Conservation (phyloP, 1,140 invertebrate species). For the Hylyphantes graminicola region DNA sequence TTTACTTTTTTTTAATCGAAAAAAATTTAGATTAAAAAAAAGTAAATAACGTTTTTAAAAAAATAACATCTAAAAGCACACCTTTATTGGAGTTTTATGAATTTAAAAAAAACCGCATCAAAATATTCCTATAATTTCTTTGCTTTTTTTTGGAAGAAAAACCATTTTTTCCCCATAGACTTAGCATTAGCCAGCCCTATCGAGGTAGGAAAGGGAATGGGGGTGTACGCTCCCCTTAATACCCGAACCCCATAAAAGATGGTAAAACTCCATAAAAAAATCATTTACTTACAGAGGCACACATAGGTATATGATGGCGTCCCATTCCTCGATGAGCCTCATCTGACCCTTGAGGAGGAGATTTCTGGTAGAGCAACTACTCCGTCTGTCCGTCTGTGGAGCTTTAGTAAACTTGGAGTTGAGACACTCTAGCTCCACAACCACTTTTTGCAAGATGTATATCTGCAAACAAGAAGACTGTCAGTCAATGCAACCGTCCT, state of each 20-base stretch:
- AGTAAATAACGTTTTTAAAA: neutral
- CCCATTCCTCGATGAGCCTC: slow-evolving; percentile 98
- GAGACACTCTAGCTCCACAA: slow-evolving; percentile 78
- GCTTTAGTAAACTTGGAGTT: slow-evolving; percentile 22
- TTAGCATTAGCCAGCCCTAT: no score
- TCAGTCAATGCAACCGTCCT: no score
- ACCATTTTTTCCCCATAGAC: no score
- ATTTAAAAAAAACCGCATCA: neutral
- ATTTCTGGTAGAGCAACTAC: slow-evolving; percentile 61
- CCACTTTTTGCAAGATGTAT: slow-evolving; percentile 77
- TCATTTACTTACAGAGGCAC: slow-evolving; percentile 79
- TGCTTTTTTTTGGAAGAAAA: no score
- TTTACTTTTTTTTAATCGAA: no score
- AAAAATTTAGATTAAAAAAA: no score
- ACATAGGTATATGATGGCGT: slow-evolving; percentile 94
- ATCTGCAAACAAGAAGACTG: slow-evolving; percentile 69
- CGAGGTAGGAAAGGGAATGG: no score
- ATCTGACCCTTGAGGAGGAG: slow-evolving; percentile 92
- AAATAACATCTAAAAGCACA: neutral
- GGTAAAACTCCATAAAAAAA: neutral
- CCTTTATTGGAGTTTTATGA: neutral
- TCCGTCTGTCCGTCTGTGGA: slow-evolving; percentile 61
- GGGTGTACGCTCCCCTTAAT: no score
- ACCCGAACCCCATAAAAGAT: neutral
- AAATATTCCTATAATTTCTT: no score